Base-by-base conservation (phyloP, 2,797 vertebrate genomes). In the Chelon labrosus region DNA sequence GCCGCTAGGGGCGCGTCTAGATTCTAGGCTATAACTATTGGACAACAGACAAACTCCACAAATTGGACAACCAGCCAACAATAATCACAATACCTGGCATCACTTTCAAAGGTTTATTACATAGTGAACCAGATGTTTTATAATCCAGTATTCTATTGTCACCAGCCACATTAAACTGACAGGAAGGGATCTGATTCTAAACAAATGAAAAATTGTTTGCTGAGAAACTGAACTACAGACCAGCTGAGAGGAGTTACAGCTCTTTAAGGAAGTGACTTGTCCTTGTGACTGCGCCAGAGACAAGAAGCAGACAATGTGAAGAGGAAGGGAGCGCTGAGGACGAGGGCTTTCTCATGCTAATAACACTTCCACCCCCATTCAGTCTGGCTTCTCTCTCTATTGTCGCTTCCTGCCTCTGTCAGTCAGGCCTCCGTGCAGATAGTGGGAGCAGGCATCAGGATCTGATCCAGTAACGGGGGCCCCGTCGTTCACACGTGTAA, bases 341-440 rank as follows among this genome's bases (percentile, higher is more conserved):
- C 7, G 62, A 69, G 27, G 59, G 52, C 82, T 93, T 93, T 95
- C 84, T 92, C 81, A 89, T 93, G 91, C 71, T 90, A 93, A 93
- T 92, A 50, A 59, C 81, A 75, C 77, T 47, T 73, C 79, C 77
- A 83, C 72, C 79, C 88, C 66, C 79, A 75, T 82, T 85, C 83
- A 76, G 79, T 51, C 58, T 38, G 49, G 68, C 57, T 31, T 31
- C 66, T 66, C 69, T 66, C 35, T 69, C 69, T 50, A 39, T 84
- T 88, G 77, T 89, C 79, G 84, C 6, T 75, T 69, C n/a, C 76
- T 31, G 73, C 77, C 81, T 51, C 70, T 71, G 70, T 77, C 77
- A 87, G 70, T 56, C 77, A 81, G 82, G 58, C 70, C 68, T 79
- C 52, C 11, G 14, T 16, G 75, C 47, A 81, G 78, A 82, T 3